phyloP scores from a whole-genome alignment of 1,140 invertebrate species.

The Hypothenemus hampei region DNA sequence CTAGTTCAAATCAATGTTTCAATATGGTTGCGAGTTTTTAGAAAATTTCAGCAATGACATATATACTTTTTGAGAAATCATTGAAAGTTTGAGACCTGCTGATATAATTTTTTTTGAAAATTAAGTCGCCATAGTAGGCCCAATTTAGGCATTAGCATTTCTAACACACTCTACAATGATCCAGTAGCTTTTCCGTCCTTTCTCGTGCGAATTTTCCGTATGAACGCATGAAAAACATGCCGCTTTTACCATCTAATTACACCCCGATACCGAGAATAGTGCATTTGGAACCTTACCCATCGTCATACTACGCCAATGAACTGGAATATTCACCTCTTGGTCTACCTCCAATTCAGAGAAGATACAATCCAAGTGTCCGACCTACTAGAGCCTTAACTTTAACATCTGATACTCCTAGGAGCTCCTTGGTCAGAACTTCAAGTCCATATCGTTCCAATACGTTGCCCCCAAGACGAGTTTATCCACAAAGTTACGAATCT shows the following conservation, averaged over 20 bases:
- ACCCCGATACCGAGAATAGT: conserved; percentile 7
- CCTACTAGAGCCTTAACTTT: neutral
- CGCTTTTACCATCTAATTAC: conserved; percentile 26
- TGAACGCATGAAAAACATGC: conserved; percentile 26
- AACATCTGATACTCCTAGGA: conserved; percentile 17
- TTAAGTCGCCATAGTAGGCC: too few relatives aligned
- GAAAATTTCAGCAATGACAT: too few relatives aligned
- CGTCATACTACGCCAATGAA: neutral
- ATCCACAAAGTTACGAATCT: conserved; percentile 54
- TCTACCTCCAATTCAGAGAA: conserved; percentile 3
- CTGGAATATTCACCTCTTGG: neutral
- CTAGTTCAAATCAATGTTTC: too few relatives aligned
- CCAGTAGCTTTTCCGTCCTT: neutral
- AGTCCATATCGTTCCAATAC: conserved; percentile 39
- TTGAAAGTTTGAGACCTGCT: too few relatives aligned
- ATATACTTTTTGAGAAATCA: too few relatives aligned
- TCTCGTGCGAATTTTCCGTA: neutral
- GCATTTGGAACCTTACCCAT: neutral
- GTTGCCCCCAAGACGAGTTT: conserved; percentile 55
- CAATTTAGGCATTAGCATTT: neutral
- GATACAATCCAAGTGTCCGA: neutral
- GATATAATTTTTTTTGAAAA: too few relatives aligned
- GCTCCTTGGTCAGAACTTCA: conserved; percentile 42
- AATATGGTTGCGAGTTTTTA: too few relatives aligned
- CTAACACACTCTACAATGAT: neutral